Conservation (phyloP, 1,140 invertebrate species). For the Scaptomyza montana region DNA sequence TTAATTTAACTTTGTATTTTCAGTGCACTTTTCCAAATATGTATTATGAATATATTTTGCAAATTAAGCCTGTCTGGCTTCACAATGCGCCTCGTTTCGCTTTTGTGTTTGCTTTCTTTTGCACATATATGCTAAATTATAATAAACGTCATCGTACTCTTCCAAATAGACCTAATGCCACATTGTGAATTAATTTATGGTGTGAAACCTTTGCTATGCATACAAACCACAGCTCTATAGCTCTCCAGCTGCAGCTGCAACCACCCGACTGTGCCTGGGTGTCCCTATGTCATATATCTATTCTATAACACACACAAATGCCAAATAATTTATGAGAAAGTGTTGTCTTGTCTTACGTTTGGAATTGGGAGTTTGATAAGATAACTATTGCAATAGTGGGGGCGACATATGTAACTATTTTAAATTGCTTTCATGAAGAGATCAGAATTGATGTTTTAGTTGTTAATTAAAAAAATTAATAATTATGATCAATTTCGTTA, state of each 20-base stretch:
- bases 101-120: slow-evolving; percentile 20
- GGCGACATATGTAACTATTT: not conserved
- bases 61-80: not conserved
- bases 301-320: slow-evolving; percentile 6
- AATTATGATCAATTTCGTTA: too few relatives aligned
- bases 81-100: slow-evolving; percentile 12
- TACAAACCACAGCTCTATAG: slow-evolving; percentile 28
- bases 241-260: not conserved
- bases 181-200: slow-evolving; percentile 77
- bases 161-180: slow-evolving; percentile 44
- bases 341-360: not conserved
- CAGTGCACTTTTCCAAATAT: slow-evolving; percentile 31
- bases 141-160: slow-evolving; percentile 75
- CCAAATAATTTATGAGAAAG: slow-evolving; percentile 16
- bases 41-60: slow-evolving; percentile 49
- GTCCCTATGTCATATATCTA: too few relatives aligned
- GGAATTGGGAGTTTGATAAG: not conserved
- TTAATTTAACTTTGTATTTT: not conserved
- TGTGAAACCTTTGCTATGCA: slow-evolving; percentile 60
- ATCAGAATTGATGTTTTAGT: too few relatives aligned
- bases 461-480: too few relatives aligned
- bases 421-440: not conserved
- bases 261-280: slow-evolving; percentile 10
- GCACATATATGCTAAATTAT: slow-evolving; percentile 59
- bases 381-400: not conserved